A percentile compares a stretch with the other conserved stretches of the same genome.
Conservation (phyloP, 2,113 vertebrate genomes). For the Pachypanchax playfairii region DNA sequence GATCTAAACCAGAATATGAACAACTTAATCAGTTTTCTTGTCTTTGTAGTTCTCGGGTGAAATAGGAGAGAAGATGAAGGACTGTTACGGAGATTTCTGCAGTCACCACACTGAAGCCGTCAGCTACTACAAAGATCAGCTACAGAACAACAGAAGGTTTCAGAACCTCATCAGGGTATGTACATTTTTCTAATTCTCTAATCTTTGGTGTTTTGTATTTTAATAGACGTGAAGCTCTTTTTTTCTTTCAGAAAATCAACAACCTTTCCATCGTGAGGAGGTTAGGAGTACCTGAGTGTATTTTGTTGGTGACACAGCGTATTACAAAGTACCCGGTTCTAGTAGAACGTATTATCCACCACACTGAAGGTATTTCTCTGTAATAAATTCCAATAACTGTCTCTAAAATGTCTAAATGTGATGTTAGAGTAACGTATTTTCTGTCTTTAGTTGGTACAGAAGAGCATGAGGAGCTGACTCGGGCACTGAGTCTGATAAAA, state of each 20-base stretch:
- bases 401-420: too few species aligned
- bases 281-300: constrained; percentile 91
- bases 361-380: constrained; percentile 86
- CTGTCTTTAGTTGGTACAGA: constrained; percentile 80
- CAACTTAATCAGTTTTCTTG: neutral
- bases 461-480: constrained; percentile 85
- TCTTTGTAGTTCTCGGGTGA: constrained; percentile 90
- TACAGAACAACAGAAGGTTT: constrained; percentile 95
- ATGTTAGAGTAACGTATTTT: neutral
- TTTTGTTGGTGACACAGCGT: constrained; percentile 93
- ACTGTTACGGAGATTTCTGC: constrained; percentile 89
- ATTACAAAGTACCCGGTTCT: constrained; percentile 96
- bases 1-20: neutral
- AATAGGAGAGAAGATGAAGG: constrained; percentile 89
- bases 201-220: neutral
- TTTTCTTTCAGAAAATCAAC: constrained; percentile 85
- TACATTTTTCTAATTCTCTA: neutral
- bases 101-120: constrained; percentile 90
- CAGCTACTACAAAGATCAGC: constrained; percentile 88
- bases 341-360: constrained; percentile 90
- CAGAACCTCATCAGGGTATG: constrained; percentile 92
- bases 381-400: neutral
- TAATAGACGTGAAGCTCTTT: neutral
- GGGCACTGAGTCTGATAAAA: constrained; percentile 86
- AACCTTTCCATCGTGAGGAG: constrained; percentile 88